Percentiles rank a stretch among this genome's conserved stretches.
These are phyloP conservation scores for Rhopalosiphum nymphaeae DNA, from an alignment of 2,888 invertebrate genomes.

Conservation along the genomic window DNA sequence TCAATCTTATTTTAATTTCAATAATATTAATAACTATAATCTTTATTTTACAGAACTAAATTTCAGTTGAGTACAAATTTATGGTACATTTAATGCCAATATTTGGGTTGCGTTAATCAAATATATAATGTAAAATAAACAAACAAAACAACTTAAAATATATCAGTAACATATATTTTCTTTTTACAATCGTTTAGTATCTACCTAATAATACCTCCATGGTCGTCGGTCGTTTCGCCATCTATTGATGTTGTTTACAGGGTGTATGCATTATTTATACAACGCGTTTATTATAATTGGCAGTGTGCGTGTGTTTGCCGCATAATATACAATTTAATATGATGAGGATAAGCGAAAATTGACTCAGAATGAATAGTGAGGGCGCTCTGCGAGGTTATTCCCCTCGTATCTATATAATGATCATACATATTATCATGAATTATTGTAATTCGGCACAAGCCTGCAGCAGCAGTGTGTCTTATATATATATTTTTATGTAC, in stretches of 20 bases:
- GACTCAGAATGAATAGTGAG: not conserved
- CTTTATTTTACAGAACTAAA: no score
- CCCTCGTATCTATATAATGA: slow-evolving; percentile 4
- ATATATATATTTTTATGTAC: not conserved
- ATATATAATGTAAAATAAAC: no score
- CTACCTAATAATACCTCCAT: not conserved
- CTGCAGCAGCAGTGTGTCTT: not conserved
- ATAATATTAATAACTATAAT: no score
- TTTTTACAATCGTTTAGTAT: no score
- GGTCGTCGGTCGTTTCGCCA: not conserved
- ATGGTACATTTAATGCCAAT: no score
- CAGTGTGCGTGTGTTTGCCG: not conserved
- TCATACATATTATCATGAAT: not conserved
- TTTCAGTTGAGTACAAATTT: no score
- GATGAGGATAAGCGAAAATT: not conserved
- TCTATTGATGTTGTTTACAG: not conserved
- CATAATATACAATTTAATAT: not conserved
- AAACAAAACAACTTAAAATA: no score
- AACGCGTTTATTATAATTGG: not conserved
- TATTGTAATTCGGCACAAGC: not conserved
- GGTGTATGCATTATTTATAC: not conserved
- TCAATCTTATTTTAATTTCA: no score
- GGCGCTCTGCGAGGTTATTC: not conserved
- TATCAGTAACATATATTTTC: no score
- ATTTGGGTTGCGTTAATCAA: no score